Evolutionary conservation across 2,113 vertebrate species (phyloP).

Genomic region (Cyanocitta stelleri): DNA sequence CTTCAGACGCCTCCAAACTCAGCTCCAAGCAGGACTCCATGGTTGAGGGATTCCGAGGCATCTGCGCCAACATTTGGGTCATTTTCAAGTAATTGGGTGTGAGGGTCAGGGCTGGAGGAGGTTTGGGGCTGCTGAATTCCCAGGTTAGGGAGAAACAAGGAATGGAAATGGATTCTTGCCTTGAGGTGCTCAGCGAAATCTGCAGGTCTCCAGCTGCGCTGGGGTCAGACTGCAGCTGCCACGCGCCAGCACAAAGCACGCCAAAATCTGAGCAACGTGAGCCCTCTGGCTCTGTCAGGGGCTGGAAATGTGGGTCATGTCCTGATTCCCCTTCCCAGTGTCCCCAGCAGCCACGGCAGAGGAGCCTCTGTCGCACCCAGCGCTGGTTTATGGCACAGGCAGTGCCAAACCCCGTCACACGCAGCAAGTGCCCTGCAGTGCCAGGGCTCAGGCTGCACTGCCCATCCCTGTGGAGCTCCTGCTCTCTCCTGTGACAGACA

Average conservation of each 20-base stretch:
- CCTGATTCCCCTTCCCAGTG: neutral
- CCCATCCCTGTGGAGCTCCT: neutral
- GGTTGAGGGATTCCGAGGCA: neutral
- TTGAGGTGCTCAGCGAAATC: neutral
- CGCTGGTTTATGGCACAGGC: neutral
- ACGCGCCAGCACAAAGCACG: neutral
- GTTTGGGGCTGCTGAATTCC: neutral
- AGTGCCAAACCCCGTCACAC: neutral
- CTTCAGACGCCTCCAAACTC: neutral
- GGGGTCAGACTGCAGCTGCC: neutral
- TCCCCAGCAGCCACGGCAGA: neutral
- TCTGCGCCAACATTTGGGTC: neutral
- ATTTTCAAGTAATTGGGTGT: neutral
- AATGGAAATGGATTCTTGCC: neutral
- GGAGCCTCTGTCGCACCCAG: neutral
- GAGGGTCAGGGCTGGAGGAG: neutral
- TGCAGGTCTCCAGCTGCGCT: neutral
- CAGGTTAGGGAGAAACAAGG: neutral
- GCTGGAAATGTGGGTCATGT: neutral
- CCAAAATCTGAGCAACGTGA: neutral
- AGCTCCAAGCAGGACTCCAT: neutral
- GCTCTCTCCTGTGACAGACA: neutral
- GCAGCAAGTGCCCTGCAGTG: neutral
- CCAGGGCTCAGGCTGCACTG: neutral
- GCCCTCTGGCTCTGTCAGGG: neutral